Evolutionary conservation across 2,888 invertebrate species (phyloP).

Genomic region (Melanostoma mellinum): DNA sequence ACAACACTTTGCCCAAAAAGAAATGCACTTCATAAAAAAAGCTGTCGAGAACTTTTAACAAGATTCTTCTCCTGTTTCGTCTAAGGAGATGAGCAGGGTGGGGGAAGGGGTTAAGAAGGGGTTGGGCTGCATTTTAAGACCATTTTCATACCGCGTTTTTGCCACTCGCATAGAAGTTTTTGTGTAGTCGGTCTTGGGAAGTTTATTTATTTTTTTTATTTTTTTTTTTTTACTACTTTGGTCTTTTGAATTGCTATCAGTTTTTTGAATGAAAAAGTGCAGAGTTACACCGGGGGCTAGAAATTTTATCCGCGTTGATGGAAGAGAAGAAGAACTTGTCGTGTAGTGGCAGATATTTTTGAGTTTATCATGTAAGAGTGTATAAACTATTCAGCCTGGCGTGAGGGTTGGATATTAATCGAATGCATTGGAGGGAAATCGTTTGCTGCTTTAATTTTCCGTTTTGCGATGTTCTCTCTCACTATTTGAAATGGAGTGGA

Average conservation of each 20-base stretch:
- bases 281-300: constrained; percentile 50
- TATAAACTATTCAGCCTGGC: constrained; percentile 38
- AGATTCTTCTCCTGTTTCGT: constrained; percentile 65
- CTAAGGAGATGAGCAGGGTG: constrained; percentile 31
- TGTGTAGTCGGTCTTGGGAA: constrained; percentile 35
- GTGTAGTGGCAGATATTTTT: constrained; percentile 17
- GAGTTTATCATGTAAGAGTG: constrained; percentile 47
- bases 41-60: constrained; percentile 64
- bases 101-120: constrained; percentile 5
- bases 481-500: constrained; percentile 16
- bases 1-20: constrained; percentile 63
- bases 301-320: constrained; percentile 40
- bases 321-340: constrained; percentile 34
- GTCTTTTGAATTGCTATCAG: constrained; percentile 52
- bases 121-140: constrained; percentile 48
- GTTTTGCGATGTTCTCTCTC: constrained; percentile 46
- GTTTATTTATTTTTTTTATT: constrained; percentile 11
- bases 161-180: constrained; percentile 28
- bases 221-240: constrained; percentile 9
- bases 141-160: constrained; percentile 33
- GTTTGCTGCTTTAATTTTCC: constrained; percentile 66
- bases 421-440: constrained; percentile 60
- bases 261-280: constrained; percentile 43
- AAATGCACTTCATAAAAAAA: constrained; percentile 66
- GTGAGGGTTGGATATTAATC: constrained; percentile 38